Evolutionary conservation across 2,888 invertebrate species (phyloP).

Genomic region (Dysmachus trigonus): DNA sequence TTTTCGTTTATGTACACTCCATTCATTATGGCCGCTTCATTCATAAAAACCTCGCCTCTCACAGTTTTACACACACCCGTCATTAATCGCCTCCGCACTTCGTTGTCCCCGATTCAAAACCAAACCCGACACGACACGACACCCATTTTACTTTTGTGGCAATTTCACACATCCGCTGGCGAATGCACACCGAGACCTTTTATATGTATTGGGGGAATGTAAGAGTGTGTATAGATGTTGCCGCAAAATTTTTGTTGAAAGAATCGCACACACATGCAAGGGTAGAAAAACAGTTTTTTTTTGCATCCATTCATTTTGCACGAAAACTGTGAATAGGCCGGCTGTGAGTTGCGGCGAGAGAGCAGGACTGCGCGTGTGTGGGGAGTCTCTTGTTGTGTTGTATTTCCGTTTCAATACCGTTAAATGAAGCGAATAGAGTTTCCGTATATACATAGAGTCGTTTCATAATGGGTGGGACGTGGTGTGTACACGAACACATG

Average conservation of each 20-base stretch:
- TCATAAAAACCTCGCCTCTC: conserved; percentile 52
- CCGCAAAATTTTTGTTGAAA: not conserved
- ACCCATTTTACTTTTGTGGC: conserved; percentile 15
- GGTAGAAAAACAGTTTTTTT: not conserved
- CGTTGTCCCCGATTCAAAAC: conserved; percentile 11
- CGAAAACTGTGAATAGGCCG: not conserved
- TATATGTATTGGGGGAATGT: not conserved
- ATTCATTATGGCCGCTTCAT: conserved; percentile 53
- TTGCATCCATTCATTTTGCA: conserved; percentile 6
- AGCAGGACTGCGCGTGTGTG: not conserved
- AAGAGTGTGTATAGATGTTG: not conserved
- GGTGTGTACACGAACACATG: not conserved
- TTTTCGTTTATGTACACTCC: conserved; percentile 45
- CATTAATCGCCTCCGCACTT: conserved; percentile 8
- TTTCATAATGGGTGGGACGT: not conserved
- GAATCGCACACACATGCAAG: not conserved
- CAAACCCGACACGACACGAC: not conserved
- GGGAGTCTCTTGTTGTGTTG: not conserved
- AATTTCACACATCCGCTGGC: not conserved
- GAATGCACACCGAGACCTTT: not conserved
- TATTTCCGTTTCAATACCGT: conserved; percentile 12
- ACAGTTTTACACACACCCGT: conserved; percentile 42
- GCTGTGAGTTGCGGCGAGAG: not conserved
- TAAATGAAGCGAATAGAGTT: not conserved
- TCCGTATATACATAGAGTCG: conserved; percentile 5